Evolutionary conservation across 2,797 vertebrate genomes (phyloP).

Genomic region (Zalophus californianus): DNA sequence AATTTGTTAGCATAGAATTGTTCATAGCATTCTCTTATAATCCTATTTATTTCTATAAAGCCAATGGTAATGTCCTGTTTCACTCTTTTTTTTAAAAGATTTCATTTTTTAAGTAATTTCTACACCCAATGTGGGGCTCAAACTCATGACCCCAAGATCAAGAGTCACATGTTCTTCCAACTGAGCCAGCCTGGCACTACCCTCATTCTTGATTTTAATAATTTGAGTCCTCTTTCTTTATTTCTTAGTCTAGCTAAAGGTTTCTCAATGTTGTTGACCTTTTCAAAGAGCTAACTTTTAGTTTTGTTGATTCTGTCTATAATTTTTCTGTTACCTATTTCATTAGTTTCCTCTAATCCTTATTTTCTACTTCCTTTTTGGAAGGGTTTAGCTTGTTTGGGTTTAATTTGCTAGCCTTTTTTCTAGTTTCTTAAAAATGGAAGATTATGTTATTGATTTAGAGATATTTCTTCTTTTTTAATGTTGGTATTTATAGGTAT

Average conservation of each 20-base stretch:
- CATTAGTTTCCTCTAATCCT: not conserved
- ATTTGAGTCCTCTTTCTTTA: not conserved
- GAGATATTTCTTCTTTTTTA: not conserved
- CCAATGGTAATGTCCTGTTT: not conserved
- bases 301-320: not conserved
- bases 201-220: not conserved
- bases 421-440: not conserved
- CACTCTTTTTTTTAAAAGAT: not conserved
- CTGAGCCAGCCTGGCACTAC: not conserved
- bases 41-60: not conserved
- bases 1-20: not conserved
- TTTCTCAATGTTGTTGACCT: not conserved
- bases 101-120: not conserved
- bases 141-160: not conserved
- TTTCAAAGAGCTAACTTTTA: not conserved
- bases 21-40: not conserved
- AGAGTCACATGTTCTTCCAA: not conserved
- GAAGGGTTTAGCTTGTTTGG: not conserved
- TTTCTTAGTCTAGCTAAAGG: not conserved
- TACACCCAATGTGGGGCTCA: not conserved
- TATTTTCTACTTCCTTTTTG: not conserved
- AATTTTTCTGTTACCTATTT: not conserved
- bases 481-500: not conserved
- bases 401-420: not conserved
- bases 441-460: not conserved